Conservation (phyloP, 2,113 vertebrate genomes). For the Dicaeum eximium region DNA sequence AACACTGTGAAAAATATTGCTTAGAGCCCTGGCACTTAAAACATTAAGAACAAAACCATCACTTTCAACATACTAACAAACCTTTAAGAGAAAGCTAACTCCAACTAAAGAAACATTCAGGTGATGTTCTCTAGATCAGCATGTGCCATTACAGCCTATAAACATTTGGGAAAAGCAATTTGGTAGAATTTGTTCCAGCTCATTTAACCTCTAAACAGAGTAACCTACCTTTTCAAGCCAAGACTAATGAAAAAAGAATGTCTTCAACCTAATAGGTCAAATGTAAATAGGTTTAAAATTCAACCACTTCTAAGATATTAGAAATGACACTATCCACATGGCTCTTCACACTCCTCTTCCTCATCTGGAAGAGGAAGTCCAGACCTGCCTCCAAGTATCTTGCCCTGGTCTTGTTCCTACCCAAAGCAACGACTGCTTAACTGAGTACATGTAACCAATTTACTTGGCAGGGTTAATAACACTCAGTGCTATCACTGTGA, state of each 20-base stretch:
- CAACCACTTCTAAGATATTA: background rate
- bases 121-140: background rate
- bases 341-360: background rate
- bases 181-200: background rate
- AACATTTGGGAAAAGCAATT: background rate
- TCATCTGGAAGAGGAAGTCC: background rate
- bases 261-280: background rate
- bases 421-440: background rate
- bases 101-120: background rate
- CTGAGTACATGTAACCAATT: background rate
- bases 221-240: conserved; percentile 21
- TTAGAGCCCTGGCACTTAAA: background rate
- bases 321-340: background rate
- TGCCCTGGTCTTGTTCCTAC: background rate
- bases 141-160: background rate
- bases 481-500: background rate
- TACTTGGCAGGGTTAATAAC: background rate
- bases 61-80: background rate
- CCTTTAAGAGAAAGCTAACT: background rate
- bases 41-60: background rate
- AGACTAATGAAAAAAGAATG: conserved; percentile 2
- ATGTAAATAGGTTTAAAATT: background rate
- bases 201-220: background rate
- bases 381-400: background rate
- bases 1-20: background rate